Evolutionary conservation across 2,797 vertebrate genomes (phyloP).

Genomic region (Hippopotamyrus pictus): DNA sequence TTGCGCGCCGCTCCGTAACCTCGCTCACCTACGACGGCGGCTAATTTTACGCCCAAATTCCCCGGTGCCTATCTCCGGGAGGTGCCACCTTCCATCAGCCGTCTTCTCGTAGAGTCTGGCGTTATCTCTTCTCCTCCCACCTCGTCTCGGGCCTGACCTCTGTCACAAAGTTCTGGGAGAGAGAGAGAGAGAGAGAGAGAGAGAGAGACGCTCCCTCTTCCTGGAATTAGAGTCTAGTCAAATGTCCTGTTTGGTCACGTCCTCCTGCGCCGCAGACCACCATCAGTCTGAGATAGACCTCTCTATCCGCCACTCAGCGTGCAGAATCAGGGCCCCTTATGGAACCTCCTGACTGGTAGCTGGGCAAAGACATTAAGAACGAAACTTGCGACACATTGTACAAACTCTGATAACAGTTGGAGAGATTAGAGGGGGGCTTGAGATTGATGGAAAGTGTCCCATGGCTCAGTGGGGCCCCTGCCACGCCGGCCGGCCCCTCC

Average conservation of each 20-base stretch:
- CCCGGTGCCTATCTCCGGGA: neutral
- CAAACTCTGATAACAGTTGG: neutral
- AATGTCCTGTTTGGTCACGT: neutral
- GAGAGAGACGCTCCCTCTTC: neutral
- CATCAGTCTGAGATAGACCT: neutral
- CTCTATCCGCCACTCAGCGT: neutral
- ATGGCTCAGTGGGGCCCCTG: neutral
- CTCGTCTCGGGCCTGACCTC: neutral
- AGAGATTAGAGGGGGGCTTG: neutral
- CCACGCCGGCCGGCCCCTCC: neutral
- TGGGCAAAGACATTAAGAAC: neutral
- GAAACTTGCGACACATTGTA: neutral
- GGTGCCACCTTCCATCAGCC: neutral
- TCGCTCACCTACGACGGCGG: neutral
- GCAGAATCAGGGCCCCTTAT: neutral
- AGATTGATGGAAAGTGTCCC: neutral
- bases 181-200: neutral
- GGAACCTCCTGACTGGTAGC: neutral
- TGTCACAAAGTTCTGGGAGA: neutral
- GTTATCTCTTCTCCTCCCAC: neutral
- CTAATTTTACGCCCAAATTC: constrained; percentile 9
- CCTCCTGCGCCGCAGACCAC: neutral
- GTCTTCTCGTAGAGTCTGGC: neutral
- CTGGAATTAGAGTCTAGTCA: neutral
- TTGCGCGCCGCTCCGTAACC: neutral